phyloP scores from a whole-genome alignment of 2,113 vertebrate genomes.

The Ovibos moschatus region DNA sequence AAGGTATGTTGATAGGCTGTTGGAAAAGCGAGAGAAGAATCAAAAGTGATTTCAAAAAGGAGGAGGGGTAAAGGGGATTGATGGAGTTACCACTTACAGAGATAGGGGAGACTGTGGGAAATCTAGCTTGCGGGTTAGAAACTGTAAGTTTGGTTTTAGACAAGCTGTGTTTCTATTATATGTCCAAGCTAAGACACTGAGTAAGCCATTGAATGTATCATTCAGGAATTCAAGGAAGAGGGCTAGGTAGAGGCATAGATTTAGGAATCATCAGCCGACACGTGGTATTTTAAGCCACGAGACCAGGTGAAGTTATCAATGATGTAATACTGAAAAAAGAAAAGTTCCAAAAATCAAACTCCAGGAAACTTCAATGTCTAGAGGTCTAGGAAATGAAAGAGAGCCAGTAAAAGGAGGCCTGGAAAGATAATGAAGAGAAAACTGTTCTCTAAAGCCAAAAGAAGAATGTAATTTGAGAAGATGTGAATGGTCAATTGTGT shows the following conservation, averaged over 20 bases:
- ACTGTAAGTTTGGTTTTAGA: neutral
- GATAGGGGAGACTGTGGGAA: neutral
- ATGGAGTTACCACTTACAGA: neutral
- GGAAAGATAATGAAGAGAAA: neutral
- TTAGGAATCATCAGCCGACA: neutral
- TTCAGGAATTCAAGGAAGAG: neutral
- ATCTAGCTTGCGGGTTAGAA: neutral
- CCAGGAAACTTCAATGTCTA: neutral
- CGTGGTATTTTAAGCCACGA: neutral
- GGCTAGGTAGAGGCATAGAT: neutral
- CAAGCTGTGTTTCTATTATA: neutral
- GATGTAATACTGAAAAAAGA: neutral
- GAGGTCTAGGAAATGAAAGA: neutral
- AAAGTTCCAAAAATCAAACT: neutral
- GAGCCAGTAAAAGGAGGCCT: neutral
- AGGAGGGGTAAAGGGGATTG: neutral
- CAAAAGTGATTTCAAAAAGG: neutral
- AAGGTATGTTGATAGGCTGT: neutral
- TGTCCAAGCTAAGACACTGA: neutral
- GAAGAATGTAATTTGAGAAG: neutral
- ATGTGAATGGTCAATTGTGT: neutral
- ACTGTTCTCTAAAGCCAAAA: neutral
- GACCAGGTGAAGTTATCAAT: neutral
- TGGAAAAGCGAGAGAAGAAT: neutral
- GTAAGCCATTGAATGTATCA: neutral